A percentile compares a stretch with the other conserved stretches of the same genome.
Conservation (phyloP, 2,797 vertebrate genomes). For the Hirundo rustica region DNA sequence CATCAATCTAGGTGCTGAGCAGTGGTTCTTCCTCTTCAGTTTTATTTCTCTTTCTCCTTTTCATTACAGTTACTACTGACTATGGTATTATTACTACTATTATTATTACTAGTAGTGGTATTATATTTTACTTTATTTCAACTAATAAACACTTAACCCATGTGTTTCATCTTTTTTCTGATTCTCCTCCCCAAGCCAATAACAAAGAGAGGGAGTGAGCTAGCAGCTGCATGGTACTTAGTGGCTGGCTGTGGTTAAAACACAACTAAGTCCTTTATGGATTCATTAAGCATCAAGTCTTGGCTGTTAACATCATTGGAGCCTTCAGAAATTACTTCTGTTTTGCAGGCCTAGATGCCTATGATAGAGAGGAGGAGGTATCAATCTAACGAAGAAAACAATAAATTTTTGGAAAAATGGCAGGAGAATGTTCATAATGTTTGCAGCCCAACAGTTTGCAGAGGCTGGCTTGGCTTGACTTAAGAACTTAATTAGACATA, state of each 20-base stretch:
- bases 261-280: background rate
- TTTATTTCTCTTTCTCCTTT: background rate
- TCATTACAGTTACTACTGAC: background rate
- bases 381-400: background rate
- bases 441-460: background rate
- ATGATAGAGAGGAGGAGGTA: background rate
- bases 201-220: background rate
- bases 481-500: background rate
- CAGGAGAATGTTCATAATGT: background rate
- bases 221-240: background rate
- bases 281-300: background rate
- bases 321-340: background rate
- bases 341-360: background rate
- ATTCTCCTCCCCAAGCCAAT: background rate
- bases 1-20: background rate
- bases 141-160: background rate
- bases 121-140: background rate
- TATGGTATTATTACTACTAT: background rate
- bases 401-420: background rate
- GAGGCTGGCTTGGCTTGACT: background rate
- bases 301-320: background rate
- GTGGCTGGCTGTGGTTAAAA: background rate
- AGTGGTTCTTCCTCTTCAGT: background rate
- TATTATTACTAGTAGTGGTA: background rate
- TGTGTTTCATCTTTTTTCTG: accelerated